Percentiles rank a stretch among this genome's conserved stretches.
Evolutionary conservation across 2,113 vertebrate genomes (phyloP).

Genomic region (Orthonyx spaldingii): DNA sequence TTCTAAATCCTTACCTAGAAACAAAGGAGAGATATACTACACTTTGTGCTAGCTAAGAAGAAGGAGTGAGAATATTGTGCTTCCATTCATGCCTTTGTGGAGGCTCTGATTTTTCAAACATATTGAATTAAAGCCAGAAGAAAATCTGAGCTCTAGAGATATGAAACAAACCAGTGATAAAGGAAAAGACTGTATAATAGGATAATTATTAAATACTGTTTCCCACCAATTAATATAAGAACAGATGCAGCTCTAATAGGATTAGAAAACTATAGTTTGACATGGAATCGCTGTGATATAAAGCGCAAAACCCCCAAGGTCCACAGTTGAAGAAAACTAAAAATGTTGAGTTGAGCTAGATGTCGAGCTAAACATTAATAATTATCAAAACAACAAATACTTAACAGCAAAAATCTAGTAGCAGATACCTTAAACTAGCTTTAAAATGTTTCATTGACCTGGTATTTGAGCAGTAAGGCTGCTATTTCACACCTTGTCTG

Average conservation of each 20-base stretch:
- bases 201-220: constrained; percentile 45
- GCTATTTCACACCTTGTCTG: background rate
- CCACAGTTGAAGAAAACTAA: background rate
- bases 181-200: constrained; percentile 26
- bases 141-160: constrained; percentile 42
- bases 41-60: constrained; percentile 24
- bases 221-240: constrained; percentile 26
- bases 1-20: constrained; percentile 50
- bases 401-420: background rate
- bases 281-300: background rate
- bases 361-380: background rate
- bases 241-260: constrained; percentile 8
- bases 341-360: background rate
- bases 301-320: background rate
- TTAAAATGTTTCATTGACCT: background rate
- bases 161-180: constrained; percentile 23
- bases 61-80: background rate
- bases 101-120: constrained; percentile 34
- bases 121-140: constrained; percentile 34
- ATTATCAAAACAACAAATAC: background rate
- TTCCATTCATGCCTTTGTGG: constrained; percentile 47
- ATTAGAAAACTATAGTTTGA: constrained; percentile 14
- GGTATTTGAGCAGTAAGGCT: background rate
- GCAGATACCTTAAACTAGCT: background rate
- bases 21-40: constrained; percentile 22